These are phyloP conservation scores for Mola mola DNA, from an alignment of 2,113 vertebrate species.

Conservation along the genomic window DNA sequence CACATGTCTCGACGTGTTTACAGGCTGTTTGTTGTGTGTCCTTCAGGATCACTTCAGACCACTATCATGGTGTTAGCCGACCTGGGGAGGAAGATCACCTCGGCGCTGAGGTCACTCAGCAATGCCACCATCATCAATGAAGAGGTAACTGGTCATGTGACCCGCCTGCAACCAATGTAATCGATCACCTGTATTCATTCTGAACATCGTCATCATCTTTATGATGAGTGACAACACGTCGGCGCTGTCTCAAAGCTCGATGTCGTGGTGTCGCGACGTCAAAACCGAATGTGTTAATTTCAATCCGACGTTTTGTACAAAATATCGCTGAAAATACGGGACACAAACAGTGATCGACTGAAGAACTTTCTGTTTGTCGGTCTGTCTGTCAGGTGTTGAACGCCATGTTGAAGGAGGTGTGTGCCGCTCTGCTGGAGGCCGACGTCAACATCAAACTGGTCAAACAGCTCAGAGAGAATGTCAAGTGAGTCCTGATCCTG, in stretches of 20 bases:
- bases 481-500: constrained; percentile 83
- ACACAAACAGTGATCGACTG: no score
- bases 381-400: constrained; percentile 88
- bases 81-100: constrained; percentile 97
- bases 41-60: constrained; percentile 22
- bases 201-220: no score
- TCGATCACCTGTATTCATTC: no score
- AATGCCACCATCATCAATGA: constrained; percentile 99
- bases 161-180: no score
- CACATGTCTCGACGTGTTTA: no score
- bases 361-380: background rate
- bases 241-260: no score
- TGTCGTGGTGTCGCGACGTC: no score
- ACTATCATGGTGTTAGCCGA: constrained; percentile 97
- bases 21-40: background rate
- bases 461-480: constrained; percentile 96
- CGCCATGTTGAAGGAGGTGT: constrained; percentile 99
- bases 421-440: constrained; percentile 95
- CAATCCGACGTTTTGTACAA: no score
- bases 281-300: no score
- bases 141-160: constrained; percentile 86
- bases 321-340: no score
- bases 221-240: no score
- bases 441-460: constrained; percentile 99
- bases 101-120: constrained; percentile 96